phyloP scores from a whole-genome alignment of 2,797 vertebrate species.

The Labroides dimidiatus region DNA sequence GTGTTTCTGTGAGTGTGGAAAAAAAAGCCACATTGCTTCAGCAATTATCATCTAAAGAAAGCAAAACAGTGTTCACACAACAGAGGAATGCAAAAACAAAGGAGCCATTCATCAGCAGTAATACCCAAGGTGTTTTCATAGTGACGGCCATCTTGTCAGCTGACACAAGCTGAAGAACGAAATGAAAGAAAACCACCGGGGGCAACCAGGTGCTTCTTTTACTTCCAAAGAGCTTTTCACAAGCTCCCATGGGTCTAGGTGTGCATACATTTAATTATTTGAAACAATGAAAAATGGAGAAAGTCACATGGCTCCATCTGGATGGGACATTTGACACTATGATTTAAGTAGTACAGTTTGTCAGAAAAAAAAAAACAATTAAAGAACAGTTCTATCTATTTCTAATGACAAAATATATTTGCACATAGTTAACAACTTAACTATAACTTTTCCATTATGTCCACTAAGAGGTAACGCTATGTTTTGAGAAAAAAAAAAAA shows the following conservation, averaged over 20 bases:
- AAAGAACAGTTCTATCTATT: neutral
- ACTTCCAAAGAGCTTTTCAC: conserved; percentile 36
- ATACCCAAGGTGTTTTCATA: conserved; percentile 80
- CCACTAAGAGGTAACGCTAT: too few species aligned
- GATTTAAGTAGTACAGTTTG: neutral
- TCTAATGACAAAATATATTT: too few species aligned
- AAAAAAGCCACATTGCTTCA: conserved; percentile 63
- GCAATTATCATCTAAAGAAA: conserved; percentile 83
- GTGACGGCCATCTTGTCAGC: conserved; percentile 75
- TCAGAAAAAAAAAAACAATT: neutral
- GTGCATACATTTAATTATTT: conserved; percentile 3
- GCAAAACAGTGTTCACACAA: conserved; percentile 80
- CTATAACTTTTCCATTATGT: too few species aligned
- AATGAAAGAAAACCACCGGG: conserved; percentile 78
- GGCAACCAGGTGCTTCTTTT: conserved; percentile 77
- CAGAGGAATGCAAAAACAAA: conserved; percentile 83
- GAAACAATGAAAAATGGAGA: conserved; percentile 23
- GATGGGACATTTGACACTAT: conserved; percentile 12
- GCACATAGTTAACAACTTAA: too few species aligned
- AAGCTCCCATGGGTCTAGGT: conserved; percentile 20
- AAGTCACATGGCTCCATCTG: neutral
- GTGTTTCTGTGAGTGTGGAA: conserved; percentile 52
- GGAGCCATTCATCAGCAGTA: conserved; percentile 75
- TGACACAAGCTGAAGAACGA: conserved; percentile 70
- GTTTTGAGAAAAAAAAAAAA: too few species aligned